Evolutionary conservation across 2,888 invertebrate species (phyloP).

Genomic region (Punctoribates punctum): DNA sequence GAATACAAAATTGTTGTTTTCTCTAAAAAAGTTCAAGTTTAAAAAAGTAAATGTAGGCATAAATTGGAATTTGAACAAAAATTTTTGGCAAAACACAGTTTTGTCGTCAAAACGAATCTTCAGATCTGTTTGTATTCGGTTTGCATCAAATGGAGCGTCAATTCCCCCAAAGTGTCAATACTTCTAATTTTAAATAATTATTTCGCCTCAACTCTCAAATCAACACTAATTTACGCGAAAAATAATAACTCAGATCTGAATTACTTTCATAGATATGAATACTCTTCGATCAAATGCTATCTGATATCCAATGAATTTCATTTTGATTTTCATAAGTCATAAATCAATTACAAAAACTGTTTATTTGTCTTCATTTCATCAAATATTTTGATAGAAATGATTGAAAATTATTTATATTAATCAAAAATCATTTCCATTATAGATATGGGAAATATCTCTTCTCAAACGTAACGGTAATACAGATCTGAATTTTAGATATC

Average conservation of each 20-base stretch:
- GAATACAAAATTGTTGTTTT: too few relatives aligned
- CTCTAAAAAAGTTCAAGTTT: too few relatives aligned
- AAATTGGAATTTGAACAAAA: slow-evolving; percentile 22
- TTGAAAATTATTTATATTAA: too few relatives aligned
- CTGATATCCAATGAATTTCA: too few relatives aligned
- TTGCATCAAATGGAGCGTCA: slow-evolving; percentile 8
- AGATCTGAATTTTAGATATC: too few relatives aligned
- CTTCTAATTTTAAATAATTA: slow-evolving; percentile 1
- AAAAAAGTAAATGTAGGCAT: background rate
- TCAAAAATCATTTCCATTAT: too few relatives aligned
- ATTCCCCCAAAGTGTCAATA: slow-evolving; percentile 16
- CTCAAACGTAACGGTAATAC: too few relatives aligned
- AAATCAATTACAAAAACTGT: background rate
- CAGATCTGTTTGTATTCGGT: background rate
- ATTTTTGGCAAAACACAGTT: slow-evolving; percentile 17
- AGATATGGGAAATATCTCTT: too few relatives aligned
- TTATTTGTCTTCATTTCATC: background rate
- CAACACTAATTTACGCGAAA: too few relatives aligned
- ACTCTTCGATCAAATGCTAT: too few relatives aligned
- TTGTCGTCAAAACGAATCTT: background rate
- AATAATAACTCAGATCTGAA: too few relatives aligned
- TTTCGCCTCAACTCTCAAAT: background rate
- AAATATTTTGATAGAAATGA: background rate
- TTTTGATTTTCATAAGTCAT: background rate
- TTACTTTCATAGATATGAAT: too few relatives aligned